These are phyloP conservation scores for Dicaeum eximium DNA, from an alignment of 2,113 vertebrate genomes.

Conservation along the genomic window DNA sequence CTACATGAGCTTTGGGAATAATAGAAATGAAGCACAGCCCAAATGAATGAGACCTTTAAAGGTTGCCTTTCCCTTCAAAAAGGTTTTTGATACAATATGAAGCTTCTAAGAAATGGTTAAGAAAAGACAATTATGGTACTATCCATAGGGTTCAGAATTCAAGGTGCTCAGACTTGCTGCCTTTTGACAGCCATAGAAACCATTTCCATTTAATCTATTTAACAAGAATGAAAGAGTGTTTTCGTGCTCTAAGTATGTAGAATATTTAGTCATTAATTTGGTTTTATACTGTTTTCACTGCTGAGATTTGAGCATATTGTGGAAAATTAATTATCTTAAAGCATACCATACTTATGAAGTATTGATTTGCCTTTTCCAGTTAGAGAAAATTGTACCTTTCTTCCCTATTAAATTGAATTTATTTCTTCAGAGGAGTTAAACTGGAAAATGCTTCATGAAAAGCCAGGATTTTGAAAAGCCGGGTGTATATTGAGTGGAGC, in stretches of 20 bases:
- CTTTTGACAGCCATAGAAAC: slow-evolving; percentile 46
- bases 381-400: slow-evolving; percentile 38
- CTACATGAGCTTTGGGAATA: slow-evolving; percentile 41
- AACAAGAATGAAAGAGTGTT: slow-evolving; percentile 22
- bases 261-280: slow-evolving; percentile 48
- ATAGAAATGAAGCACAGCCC: slow-evolving; percentile 19
- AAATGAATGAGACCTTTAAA: slow-evolving; percentile 58
- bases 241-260: slow-evolving; percentile 10
- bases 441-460: slow-evolving; percentile 6
- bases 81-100: slow-evolving; percentile 19
- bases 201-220: slow-evolving; percentile 56
- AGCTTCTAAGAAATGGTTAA: slow-evolving; percentile 34
- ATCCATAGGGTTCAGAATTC: slow-evolving; percentile 22
- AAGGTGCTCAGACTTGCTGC: slow-evolving; percentile 8
- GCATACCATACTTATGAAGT: slow-evolving; percentile 35
- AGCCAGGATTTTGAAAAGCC: not conserved
- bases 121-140: slow-evolving; percentile 34
- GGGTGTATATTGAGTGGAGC: not conserved
- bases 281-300: slow-evolving; percentile 41
- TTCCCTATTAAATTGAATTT: slow-evolving; percentile 47
- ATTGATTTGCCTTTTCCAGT: slow-evolving; percentile 56
- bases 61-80: slow-evolving; percentile 25
- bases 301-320: slow-evolving; percentile 43
- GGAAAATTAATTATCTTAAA: slow-evolving; percentile 67
- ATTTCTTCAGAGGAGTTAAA: slow-evolving; percentile 10